phyloP scores from a whole-genome alignment of 2,797 vertebrate genomes.

The Amphiprion clarkii region DNA sequence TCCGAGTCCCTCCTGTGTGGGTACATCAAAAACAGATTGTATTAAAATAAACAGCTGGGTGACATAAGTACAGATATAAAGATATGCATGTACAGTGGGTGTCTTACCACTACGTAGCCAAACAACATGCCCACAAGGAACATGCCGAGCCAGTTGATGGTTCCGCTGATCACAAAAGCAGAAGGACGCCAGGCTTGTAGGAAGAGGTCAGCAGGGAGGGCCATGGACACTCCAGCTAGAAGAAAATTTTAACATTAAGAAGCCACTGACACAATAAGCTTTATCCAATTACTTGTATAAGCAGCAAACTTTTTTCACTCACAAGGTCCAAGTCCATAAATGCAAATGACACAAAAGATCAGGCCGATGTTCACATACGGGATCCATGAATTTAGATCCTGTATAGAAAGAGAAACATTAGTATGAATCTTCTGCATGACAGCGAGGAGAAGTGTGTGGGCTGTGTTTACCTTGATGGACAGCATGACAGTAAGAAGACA shows the following conservation, averaged over 20 bases:
- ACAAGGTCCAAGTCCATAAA: constrained; percentile 88
- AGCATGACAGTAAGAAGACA: constrained; percentile 79
- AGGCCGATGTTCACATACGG: constrained; percentile 85
- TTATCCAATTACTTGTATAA: neutral
- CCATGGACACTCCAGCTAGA: constrained; percentile 82
- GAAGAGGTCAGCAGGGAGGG: constrained; percentile 87
- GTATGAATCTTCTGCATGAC: neutral
- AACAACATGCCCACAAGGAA: constrained; percentile 86
- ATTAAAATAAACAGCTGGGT: neutral
- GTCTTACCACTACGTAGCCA: constrained; percentile 87
- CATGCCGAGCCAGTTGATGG: constrained; percentile 81
- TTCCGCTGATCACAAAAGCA: constrained; percentile 84
- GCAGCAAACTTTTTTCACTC: constrained; percentile 36
- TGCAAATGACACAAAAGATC: constrained; percentile 85
- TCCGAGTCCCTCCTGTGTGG: constrained; percentile 82
- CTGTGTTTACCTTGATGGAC: constrained; percentile 82
- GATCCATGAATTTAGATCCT: constrained; percentile 82
- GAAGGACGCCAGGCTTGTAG: constrained; percentile 87
- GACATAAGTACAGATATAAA: neutral
- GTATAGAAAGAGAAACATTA: neutral
- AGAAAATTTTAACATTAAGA: constrained; percentile 7
- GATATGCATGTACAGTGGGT: neutral
- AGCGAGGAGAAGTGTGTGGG: neutral
- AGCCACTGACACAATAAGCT: neutral
- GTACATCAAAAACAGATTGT: constrained; percentile 19